Conservation (phyloP, 35 echinoderm and acorn worm genomes). For the Ophioderma brevispina region DNA sequence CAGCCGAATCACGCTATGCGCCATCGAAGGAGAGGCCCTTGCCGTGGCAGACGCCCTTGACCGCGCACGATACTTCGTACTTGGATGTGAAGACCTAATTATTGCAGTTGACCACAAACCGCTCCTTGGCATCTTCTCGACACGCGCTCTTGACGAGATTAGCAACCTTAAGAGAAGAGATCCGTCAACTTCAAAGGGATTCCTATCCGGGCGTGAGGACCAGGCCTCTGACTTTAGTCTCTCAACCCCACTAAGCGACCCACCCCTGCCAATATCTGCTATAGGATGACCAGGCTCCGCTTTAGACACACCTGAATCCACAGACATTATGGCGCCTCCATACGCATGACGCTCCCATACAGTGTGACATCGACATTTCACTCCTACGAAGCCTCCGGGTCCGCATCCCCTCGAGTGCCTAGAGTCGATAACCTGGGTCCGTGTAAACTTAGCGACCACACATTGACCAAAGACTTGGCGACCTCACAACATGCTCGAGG, state of each 20-base stretch:
- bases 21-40: too few species aligned
- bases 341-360: neutral
- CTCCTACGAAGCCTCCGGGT: neutral
- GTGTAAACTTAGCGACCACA: constrained; percentile 15
- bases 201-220: constrained; percentile 29
- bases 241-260: constrained; percentile 14
- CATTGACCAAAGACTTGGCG: constrained; percentile 16
- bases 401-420: neutral
- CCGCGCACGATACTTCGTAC: too few species aligned
- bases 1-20: too few species aligned
- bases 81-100: too few species aligned
- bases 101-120: too few species aligned
- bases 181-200: constrained; percentile 29
- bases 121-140: too few species aligned
- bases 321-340: too few species aligned
- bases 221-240: constrained; percentile 29
- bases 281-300: constrained; percentile 24
- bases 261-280: neutral
- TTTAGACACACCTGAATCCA: neutral
- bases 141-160: too few species aligned
- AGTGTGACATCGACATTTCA: neutral
- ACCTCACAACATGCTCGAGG: neutral
- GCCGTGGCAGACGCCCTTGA: too few species aligned
- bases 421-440: constrained; percentile 19
- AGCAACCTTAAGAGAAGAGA: constrained; percentile 53